Evolutionary conservation across 2,888 invertebrate species (phyloP).

Genomic region (Aromia moschata): DNA sequence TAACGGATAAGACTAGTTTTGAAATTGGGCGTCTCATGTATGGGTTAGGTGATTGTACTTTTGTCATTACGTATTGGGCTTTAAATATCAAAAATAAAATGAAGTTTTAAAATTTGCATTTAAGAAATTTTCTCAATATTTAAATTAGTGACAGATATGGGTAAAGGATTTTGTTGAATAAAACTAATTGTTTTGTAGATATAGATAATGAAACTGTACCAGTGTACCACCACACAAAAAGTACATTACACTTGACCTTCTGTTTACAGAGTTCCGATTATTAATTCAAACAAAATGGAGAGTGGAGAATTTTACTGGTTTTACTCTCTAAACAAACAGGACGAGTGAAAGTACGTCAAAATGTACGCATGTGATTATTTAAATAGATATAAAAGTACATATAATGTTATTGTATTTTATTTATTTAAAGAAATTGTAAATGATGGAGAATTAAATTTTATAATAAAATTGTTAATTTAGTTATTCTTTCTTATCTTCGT

Average conservation of each 20-base stretch:
- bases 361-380: constrained; percentile 39
- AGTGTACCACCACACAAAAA: constrained; percentile 17
- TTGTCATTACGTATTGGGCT: no score
- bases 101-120: no score
- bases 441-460: constrained; percentile 27
- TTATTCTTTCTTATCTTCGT: constrained; percentile 18
- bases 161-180: background rate
- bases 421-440: constrained; percentile 31
- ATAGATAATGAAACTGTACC: constrained; percentile 19
- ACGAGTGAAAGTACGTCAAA: constrained; percentile 29
- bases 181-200: constrained; percentile 18
- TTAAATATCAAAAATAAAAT: no score
- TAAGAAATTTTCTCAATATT: background rate
- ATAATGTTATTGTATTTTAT: constrained; percentile 29
- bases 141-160: constrained; percentile 8
- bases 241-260: background rate
- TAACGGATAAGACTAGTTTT: no score
- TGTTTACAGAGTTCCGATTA: background rate
- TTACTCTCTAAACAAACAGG: no score
- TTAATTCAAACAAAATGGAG: background rate
- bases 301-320: background rate
- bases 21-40: no score
- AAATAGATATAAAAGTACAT: constrained; percentile 28
- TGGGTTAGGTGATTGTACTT: no score
- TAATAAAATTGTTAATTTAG: constrained; percentile 29